phyloP scores from a whole-genome alignment of 2,888 invertebrate genomes.

The Saturnia japonica region DNA sequence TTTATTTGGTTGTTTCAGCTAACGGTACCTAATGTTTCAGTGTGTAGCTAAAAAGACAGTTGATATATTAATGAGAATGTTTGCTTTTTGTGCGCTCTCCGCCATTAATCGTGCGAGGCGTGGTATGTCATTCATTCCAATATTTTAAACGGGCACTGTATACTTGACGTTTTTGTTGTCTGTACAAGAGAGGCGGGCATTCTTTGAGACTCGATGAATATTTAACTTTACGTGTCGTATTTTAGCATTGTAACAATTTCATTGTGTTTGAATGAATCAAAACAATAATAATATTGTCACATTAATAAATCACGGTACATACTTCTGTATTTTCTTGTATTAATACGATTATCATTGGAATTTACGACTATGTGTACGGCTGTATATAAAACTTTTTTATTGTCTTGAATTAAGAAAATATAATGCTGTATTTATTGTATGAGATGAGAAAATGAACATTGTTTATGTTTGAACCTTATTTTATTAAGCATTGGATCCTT shows the following conservation, averaged over 20 bases:
- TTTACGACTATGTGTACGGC: background rate
- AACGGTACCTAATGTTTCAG: constrained; percentile 64
- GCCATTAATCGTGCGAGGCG: constrained; percentile 79
- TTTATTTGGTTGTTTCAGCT: constrained; percentile 46
- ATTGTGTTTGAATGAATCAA: constrained; percentile 18
- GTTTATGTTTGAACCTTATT: background rate
- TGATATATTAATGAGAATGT: constrained; percentile 81
- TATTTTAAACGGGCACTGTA: constrained; percentile 76
- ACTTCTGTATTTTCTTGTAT: background rate
- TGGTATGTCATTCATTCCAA: constrained; percentile 82
- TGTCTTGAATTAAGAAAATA: background rate
- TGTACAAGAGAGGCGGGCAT: constrained; percentile 70
- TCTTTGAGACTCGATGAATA: constrained; percentile 56
- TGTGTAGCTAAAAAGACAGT: constrained; percentile 76
- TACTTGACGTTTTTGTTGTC: constrained; percentile 75
- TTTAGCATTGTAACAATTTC: constrained; percentile 19
- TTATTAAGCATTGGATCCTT: background rate
- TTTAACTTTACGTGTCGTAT: constrained; percentile 37
- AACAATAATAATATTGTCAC: constrained; percentile 17
- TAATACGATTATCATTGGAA: background rate
- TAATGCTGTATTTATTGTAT: background rate
- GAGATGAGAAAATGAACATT: background rate
- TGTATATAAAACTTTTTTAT: background rate
- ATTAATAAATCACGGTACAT: constrained; percentile 1
- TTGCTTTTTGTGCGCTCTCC: constrained; percentile 75